Evolutionary conservation across 2,797 vertebrate genomes (phyloP).

Genomic region (Crenichthys baileyi): DNA sequence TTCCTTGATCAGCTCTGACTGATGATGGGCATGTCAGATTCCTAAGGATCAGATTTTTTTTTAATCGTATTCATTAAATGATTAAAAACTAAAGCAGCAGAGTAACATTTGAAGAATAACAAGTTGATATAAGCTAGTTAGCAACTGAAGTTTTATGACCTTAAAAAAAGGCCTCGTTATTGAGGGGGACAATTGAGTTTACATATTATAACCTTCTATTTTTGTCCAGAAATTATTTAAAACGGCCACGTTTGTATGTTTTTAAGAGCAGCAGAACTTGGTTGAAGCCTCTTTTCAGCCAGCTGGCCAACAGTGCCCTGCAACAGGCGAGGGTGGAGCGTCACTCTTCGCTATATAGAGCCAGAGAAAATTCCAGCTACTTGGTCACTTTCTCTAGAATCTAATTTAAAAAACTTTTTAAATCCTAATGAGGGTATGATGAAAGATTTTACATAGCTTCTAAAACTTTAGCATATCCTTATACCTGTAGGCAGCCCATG

Average conservation of each 20-base stretch:
- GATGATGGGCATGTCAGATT: no score
- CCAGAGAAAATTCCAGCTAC: background rate
- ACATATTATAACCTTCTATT: background rate
- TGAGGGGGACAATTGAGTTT: background rate
- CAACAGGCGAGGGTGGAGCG: background rate
- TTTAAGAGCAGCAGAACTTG: background rate
- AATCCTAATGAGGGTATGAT: background rate
- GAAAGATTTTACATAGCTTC: background rate
- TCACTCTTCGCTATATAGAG: background rate
- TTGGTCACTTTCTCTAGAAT: background rate
- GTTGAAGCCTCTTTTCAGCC: background rate
- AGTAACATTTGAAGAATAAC: no score
- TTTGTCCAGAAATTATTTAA: background rate
- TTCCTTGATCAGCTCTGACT: no score
- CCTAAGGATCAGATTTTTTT: no score
- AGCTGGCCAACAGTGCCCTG: background rate
- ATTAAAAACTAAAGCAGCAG: no score
- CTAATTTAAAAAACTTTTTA: background rate
- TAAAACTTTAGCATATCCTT: background rate
- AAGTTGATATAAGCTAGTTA: no score
- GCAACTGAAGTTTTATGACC: no score
- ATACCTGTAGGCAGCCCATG: background rate
- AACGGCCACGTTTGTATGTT: background rate
- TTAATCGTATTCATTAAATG: no score
- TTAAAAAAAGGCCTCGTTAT: background rate